phyloP scores from a whole-genome alignment of 30 jellyfish, hydroid and myxozoan genomes.

The Chironex yamaguchii region DNA sequence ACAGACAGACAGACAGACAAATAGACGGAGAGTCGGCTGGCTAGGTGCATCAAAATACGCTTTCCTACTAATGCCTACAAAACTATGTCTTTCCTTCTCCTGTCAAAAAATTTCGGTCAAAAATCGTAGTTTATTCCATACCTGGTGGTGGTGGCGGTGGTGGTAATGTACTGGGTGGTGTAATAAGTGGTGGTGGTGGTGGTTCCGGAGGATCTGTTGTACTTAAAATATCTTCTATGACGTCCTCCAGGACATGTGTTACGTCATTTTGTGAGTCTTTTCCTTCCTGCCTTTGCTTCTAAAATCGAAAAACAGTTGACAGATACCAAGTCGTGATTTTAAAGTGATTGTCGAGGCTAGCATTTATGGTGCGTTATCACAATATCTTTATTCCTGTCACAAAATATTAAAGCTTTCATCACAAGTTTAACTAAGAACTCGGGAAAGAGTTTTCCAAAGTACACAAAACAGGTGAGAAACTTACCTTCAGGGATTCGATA shows the following conservation, averaged over 20 bases:
- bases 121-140: too few species aligned
- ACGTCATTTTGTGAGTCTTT: constrained; percentile 50
- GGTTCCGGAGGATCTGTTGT: constrained; percentile 85
- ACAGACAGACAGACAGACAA: neutral
- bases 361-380: too few species aligned
- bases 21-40: neutral
- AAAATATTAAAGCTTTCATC: too few species aligned
- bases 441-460: too few species aligned
- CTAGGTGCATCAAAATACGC: neutral
- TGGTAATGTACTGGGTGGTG: constrained; percentile 73
- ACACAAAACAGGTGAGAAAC: too few species aligned
- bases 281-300: constrained; percentile 81
- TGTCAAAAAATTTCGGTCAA: neutral
- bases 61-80: neutral
- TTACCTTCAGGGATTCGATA: constrained; percentile 70
- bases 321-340: neutral
- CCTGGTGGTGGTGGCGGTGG: constrained; percentile 88
- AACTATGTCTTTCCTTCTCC: neutral
- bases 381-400: too few species aligned
- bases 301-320: neutral
- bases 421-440: too few species aligned
- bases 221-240: constrained; percentile 79
- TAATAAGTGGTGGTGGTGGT: constrained; percentile 79
- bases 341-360: too few species aligned
- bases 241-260: constrained; percentile 88